Percentiles rank a stretch among this genome's conserved stretches.
Evolutionary conservation across 2,888 invertebrate species (phyloP).

Genomic region (Spisula solida): DNA sequence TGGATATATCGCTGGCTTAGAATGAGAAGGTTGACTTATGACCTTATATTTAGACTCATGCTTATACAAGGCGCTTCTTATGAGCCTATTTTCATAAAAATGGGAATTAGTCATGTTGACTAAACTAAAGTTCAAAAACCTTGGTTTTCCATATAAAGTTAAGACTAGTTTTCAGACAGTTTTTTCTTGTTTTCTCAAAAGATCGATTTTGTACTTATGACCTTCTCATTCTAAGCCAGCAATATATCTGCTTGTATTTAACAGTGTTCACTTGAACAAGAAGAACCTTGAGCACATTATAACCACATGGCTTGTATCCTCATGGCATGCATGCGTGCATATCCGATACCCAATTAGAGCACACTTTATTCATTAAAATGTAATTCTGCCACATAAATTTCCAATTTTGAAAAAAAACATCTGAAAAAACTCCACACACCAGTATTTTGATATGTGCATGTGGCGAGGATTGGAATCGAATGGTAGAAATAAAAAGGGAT

Average conservation of each 20-base stretch:
- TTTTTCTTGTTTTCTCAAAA: no score
- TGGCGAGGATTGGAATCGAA: background rate
- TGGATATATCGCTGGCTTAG: no score
- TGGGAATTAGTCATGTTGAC: no score
- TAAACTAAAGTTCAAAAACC: no score
- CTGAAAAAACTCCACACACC: background rate
- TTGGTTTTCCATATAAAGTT: no score
- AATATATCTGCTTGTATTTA: background rate
- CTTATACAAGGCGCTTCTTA: no score
- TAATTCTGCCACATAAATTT: background rate
- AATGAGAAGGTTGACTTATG: no score
- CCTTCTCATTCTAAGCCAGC: no score
- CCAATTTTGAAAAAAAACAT: background rate
- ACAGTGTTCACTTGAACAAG: background rate
- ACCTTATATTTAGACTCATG: no score
- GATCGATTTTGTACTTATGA: no score
- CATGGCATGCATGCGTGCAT: background rate
- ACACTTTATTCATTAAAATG: slow-evolving; percentile 28
- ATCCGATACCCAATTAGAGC: slow-evolving; percentile 6
- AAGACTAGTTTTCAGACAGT: no score
- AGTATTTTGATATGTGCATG: background rate
- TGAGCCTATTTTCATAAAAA: no score
- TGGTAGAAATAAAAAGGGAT: background rate
- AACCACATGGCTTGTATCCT: slow-evolving; percentile 1
- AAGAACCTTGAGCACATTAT: slow-evolving; percentile 6